A percentile compares a stretch with the other conserved stretches of the same genome.
Conservation (phyloP, 2,888 invertebrate genomes). For the Luperina nickerlii region DNA sequence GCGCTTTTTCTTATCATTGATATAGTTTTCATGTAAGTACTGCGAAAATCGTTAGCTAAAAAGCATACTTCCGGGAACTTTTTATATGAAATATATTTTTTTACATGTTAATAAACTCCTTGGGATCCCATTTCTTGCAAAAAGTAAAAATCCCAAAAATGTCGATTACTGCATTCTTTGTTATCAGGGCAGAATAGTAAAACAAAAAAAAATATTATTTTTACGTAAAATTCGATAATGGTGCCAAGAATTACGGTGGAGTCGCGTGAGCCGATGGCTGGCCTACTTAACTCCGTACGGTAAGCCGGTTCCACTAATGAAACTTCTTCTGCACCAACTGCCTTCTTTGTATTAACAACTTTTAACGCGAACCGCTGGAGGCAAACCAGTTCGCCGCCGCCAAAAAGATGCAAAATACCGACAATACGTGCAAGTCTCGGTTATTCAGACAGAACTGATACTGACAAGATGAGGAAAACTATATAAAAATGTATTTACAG, state of each 20-base stretch:
- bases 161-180: no score
- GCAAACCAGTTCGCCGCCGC: slow-evolving; percentile 60
- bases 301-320: slow-evolving; percentile 74
- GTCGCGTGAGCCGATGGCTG: slow-evolving; percentile 78
- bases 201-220: slow-evolving; percentile 55
- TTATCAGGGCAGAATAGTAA: no score
- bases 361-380: slow-evolving; percentile 41
- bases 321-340: slow-evolving; percentile 72
- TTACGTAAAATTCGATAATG: slow-evolving; percentile 60
- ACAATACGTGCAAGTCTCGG: slow-evolving; percentile 20
- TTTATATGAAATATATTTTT: no score
- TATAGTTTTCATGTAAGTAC: no score
- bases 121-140: no score
- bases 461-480: slow-evolving; percentile 48
- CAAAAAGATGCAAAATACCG: slow-evolving; percentile 53
- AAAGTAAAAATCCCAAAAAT: no score
- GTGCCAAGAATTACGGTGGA: slow-evolving; percentile 65
- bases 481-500: slow-evolving; percentile 21
- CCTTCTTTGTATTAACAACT: slow-evolving; percentile 63
- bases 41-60: no score
- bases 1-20: no score
- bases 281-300: slow-evolving; percentile 77
- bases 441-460: slow-evolving; percentile 22
- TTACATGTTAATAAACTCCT: no score
- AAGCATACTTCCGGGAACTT: no score